Evolutionary conservation across 2,797 vertebrate species (phyloP), one percentile per base, ranked within the genome.

Genomic region (Rhodeus uyekii): DNA sequence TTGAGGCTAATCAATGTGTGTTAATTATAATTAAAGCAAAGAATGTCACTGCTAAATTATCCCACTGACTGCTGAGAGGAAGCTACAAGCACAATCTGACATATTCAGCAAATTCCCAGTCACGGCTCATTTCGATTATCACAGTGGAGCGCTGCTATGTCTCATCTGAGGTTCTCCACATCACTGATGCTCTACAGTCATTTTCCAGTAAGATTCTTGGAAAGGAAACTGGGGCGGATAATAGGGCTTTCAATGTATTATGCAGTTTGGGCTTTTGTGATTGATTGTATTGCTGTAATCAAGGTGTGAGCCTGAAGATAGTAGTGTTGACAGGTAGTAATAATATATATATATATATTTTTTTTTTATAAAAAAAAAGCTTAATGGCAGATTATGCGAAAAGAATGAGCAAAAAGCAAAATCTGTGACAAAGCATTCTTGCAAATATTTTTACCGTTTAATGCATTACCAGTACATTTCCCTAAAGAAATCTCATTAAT

Each of bases 1-100:
- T 86, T 87, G 81, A 86, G 83, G 86, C 67, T 86, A 89, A 91
- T 91, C 88, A 90, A 88, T 87, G 75, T 80, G 73, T 81, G 87
- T 89, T 90, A 88, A 92, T 90, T 90, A 89, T 84, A 86, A 91
- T 90, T 87, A 88, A 53, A 81, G 82, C 32, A 79, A 86, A 81
- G 71, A 74, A 32, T 55, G 63, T 64, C 72, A 58, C 46, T 77
- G 81, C 74, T 84, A 81, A 87, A 83, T 89, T 89, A 85, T 83
- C 82, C 68, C 76, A 32, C 3, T 27, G 50, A 29, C 24, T 80
- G 46, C 63, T 78, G 29, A 58, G 34, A 65, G 38, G 60, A 36
- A 16, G 78, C 63, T 55, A 50, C 46, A 60, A 85, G 60, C 69
- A 55, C 76, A 69, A 69, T 81, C 42, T 78, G 55, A 48, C 60